Evolutionary conservation across 2,888 invertebrate genomes (phyloP).

Genomic region (Sinopyrophorus schimmeli): DNA sequence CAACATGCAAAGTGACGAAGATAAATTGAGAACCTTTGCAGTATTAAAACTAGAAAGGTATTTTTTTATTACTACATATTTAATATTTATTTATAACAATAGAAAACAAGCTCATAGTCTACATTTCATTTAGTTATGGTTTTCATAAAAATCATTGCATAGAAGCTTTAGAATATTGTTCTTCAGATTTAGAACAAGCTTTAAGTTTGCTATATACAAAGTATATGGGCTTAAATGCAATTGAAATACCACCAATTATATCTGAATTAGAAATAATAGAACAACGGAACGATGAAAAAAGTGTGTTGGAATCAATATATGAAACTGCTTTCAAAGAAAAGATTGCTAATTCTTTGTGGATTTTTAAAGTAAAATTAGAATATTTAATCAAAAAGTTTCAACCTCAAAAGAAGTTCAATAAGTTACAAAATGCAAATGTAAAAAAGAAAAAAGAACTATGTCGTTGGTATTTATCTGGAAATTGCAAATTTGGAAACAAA

Average conservation of each 20-base stretch:
- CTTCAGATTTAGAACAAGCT: conserved; percentile 71
- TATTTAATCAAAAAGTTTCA: conserved; percentile 61
- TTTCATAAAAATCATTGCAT: conserved; percentile 74
- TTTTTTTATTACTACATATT: conserved; percentile 16
- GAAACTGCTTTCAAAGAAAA: conserved; percentile 70
- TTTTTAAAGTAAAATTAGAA: conserved; percentile 67
- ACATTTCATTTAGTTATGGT: conserved; percentile 63
- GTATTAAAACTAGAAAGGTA: conserved; percentile 73
- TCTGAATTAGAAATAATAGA: conserved; percentile 62
- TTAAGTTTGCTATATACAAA: conserved; percentile 71
- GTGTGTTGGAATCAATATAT: conserved; percentile 77
- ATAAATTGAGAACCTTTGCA: conserved; percentile 71
- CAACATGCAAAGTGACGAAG: conserved; percentile 63
- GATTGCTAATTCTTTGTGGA: conserved; percentile 72
- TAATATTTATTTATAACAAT: too few relatives aligned
- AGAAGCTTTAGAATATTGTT: conserved; percentile 71
- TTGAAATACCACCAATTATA: conserved; percentile 48
- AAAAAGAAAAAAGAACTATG: conserved; percentile 63
- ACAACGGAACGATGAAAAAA: conserved; percentile 71
- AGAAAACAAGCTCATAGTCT: neutral
- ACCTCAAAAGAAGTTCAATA: conserved; percentile 56
- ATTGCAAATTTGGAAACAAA: conserved; percentile 73
- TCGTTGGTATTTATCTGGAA: conserved; percentile 66
- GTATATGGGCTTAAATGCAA: conserved; percentile 63
- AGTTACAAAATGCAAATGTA: conserved; percentile 50